A percentile compares a stretch with the other conserved stretches of the same genome.
These are phyloP conservation scores for Aurelia sp. DNA, from an alignment of 30 jellyfish, hydroid and myxozoan species.

Conservation along the genomic window DNA sequence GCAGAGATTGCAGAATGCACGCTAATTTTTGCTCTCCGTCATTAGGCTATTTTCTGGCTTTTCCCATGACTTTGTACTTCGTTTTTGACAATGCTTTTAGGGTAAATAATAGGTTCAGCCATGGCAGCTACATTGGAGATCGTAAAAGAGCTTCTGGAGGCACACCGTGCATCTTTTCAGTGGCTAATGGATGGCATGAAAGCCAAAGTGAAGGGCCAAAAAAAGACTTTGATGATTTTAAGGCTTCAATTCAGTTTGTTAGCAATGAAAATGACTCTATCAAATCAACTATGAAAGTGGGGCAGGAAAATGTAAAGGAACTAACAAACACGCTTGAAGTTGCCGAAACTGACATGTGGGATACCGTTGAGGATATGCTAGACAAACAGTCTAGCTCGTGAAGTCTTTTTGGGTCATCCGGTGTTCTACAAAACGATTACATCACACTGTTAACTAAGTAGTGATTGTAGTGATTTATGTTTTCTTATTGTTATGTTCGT, in stretches of 20 bases:
- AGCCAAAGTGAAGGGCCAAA: constrained; percentile 30
- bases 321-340: constrained; percentile 13
- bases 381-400: no score
- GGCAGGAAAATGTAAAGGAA: constrained; percentile 3
- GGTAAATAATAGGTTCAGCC: not conserved
- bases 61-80: no score
- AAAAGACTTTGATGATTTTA: constrained; percentile 2
- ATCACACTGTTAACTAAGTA: no score
- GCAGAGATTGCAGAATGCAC: no score
- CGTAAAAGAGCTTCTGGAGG: constrained; percentile 11
- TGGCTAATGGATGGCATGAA: not conserved
- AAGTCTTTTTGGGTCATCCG: no score
- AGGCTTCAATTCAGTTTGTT: constrained; percentile 12
- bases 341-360: not conserved
- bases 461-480: no score
- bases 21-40: no score
- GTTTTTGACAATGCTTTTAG: not conserved
- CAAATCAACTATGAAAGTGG: constrained; percentile 7
- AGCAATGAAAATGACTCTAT: constrained; percentile 10
- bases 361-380: constrained; percentile 22
- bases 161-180: constrained; percentile 2
- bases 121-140: not conserved
- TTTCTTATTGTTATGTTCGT: no score
- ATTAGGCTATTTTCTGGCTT: no score
- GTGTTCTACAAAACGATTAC: no score